These are phyloP conservation scores for Sebastes vulpes DNA, from an alignment of 2,797 vertebrate species.

Conservation along the genomic window DNA sequence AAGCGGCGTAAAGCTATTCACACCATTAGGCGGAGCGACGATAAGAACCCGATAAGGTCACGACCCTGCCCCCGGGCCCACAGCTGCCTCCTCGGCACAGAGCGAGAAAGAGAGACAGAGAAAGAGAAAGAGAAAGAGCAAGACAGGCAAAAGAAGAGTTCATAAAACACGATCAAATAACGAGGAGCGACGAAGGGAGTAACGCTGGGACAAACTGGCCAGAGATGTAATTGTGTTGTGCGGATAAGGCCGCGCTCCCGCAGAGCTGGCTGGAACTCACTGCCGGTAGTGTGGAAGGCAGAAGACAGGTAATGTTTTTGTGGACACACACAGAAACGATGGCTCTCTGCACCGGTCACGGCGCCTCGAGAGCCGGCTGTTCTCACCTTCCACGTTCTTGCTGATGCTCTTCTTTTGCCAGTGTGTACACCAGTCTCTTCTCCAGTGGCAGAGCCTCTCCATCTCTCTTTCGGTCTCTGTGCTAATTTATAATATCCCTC, in stretches of 20 bases:
- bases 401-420: conserved; percentile 18
- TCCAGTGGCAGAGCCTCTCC: conserved; percentile 11
- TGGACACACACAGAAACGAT: conserved; percentile 6
- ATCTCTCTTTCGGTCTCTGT: conserved; percentile 39
- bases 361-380: neutral
- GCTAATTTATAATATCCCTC: neutral
- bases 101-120: conserved; percentile 22
- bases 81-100: conserved; percentile 52
- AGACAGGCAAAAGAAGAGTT: conserved; percentile 3
- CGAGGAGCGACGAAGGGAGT: conserved; percentile 15
- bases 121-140: neutral
- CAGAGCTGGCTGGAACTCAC: conserved; percentile 26
- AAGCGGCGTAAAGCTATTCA: conserved; percentile 78
- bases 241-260: conserved; percentile 28
- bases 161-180: neutral
- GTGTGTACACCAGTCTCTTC: conserved; percentile 7
- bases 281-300: conserved; percentile 33
- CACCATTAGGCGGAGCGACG: conserved; percentile 49
- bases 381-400: neutral
- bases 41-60: neutral
- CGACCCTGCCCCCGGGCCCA: neutral
- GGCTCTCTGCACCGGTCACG: neutral
- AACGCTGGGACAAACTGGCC: conserved; percentile 20
- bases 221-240: conserved; percentile 1
- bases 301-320: conserved; percentile 14